phyloP scores from a whole-genome alignment of 2,113 vertebrate species.

The Lagopus leucura region DNA sequence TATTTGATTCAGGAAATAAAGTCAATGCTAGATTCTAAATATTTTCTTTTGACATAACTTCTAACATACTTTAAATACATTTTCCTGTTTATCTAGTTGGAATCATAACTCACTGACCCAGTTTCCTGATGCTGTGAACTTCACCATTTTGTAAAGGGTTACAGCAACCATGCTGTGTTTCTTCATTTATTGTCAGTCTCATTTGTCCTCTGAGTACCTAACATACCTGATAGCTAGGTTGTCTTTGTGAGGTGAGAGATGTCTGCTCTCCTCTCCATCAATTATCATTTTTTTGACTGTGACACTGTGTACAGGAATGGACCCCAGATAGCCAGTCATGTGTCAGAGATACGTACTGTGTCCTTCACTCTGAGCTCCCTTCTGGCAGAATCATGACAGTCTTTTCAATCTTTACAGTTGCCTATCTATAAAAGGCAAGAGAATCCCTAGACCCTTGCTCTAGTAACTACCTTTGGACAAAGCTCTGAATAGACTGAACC shows the following conservation, averaged over 20 bases:
- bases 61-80: neutral
- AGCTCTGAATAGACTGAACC: neutral
- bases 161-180: accelerated
- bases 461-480: neutral
- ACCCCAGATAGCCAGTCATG: neutral
- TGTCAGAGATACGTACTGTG: neutral
- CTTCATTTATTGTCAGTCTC: neutral
- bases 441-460: neutral
- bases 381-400: neutral
- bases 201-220: neutral
- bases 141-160: neutral
- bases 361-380: neutral
- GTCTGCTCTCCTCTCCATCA: accelerated
- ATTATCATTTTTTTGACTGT: neutral
- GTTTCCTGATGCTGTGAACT: neutral
- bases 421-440: neutral
- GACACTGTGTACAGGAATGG: neutral
- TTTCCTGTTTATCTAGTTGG: neutral
- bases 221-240: neutral
- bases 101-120: neutral
- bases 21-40: neutral
- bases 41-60: neutral
- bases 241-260: neutral
- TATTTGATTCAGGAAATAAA: neutral
- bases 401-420: neutral